Evolutionary conservation across 1,140 invertebrate genomes (phyloP).

Genomic region (Platorchestia sp.): DNA sequence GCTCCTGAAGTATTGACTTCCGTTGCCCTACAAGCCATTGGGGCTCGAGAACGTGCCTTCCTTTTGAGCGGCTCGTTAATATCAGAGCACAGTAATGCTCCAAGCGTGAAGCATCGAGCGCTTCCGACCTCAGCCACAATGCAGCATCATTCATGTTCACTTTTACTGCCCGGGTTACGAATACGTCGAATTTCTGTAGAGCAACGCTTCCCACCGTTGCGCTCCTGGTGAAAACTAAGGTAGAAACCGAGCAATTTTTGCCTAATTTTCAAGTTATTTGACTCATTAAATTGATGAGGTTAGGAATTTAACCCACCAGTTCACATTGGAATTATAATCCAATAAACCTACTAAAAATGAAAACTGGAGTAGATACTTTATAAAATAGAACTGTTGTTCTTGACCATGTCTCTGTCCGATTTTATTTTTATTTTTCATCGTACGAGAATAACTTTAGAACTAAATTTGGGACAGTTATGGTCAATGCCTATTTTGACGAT

Average conservation of each 20-base stretch:
- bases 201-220: neutral
- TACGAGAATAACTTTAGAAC: too few species aligned
- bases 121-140: neutral
- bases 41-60: conserved; percentile 28
- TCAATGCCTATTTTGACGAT: too few species aligned
- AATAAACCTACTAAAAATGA: too few species aligned
- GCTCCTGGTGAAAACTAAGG: neutral
- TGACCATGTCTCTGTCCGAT: too few species aligned
- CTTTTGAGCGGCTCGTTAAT: conserved; percentile 38
- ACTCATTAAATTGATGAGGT: neutral
- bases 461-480: too few species aligned
- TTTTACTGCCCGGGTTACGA: neutral
- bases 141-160: neutral
- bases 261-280: neutral
- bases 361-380: too few species aligned
- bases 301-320: too few species aligned
- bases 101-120: neutral
- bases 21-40: conserved; percentile 30
- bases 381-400: too few species aligned
- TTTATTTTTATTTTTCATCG: too few species aligned
- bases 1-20: conserved; percentile 37
- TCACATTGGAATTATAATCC: too few species aligned
- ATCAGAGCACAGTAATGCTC: conserved; percentile 24
- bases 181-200: neutral
- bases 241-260: neutral